These are phyloP conservation scores for Drosophila paranaensis DNA, from an alignment of 2,888 invertebrate species.

Conservation along the genomic window DNA sequence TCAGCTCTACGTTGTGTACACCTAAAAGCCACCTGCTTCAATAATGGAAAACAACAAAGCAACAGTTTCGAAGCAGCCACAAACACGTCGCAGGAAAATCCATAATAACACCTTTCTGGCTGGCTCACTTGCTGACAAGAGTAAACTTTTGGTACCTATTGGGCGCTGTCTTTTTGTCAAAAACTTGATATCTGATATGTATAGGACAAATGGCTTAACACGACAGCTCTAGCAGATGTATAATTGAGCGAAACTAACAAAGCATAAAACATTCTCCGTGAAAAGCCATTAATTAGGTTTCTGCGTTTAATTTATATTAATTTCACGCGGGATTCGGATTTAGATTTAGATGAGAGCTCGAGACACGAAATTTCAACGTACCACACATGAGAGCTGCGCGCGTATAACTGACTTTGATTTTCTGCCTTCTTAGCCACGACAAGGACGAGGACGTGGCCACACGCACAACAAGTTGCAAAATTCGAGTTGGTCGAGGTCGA, in stretches of 20 bases:
- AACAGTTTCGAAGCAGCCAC: slow-evolving; percentile 67
- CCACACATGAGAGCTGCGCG: slow-evolving; percentile 69
- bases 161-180: slow-evolving; percentile 56
- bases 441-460: slow-evolving; percentile 29
- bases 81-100: slow-evolving; percentile 54
- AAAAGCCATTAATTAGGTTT: slow-evolving; percentile 28
- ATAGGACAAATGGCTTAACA: neutral
- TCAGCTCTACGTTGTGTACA: slow-evolving; percentile 46
- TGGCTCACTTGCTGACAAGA: slow-evolving; percentile 27
- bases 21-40: slow-evolving; percentile 46
- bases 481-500: slow-evolving; percentile 53
- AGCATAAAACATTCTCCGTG: slow-evolving; percentile 13
- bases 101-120: slow-evolving; percentile 55
- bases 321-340: slow-evolving; percentile 26
- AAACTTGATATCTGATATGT: slow-evolving; percentile 20
- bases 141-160: slow-evolving; percentile 52
- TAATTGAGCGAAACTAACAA: neutral
- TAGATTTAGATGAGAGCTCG: slow-evolving; percentile 7
- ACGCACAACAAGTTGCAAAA: slow-evolving; percentile 81
- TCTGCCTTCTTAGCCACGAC: slow-evolving; percentile 43
- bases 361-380: slow-evolving; percentile 32
- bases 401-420: slow-evolving; percentile 74
- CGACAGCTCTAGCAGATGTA: neutral
- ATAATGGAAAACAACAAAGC: slow-evolving; percentile 55
- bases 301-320: slow-evolving; percentile 38